These are phyloP conservation scores for Asbolus verrucosus DNA, from an alignment of 1,140 invertebrate genomes.

Conservation along the genomic window DNA sequence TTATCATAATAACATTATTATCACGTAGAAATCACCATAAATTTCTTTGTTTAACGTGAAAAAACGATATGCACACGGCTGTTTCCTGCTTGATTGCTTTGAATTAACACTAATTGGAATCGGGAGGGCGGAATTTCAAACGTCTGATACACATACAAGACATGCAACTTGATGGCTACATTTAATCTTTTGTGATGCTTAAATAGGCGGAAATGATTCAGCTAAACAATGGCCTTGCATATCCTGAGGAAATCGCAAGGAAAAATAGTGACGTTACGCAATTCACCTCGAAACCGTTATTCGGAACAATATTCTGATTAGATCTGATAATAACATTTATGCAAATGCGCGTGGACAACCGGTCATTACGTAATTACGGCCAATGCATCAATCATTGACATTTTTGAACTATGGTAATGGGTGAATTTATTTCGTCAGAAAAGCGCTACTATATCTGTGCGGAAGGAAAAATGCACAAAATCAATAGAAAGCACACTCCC, in stretches of 20 bases:
- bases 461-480: too few relatives aligned
- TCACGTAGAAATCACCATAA: too few relatives aligned
- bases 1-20: too few relatives aligned
- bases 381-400: too few relatives aligned
- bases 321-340: conserved; percentile 9
- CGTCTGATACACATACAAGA: too few relatives aligned
- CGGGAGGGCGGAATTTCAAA: too few relatives aligned
- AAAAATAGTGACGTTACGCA: conserved; percentile 14
- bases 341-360: background rate
- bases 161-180: background rate
- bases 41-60: conserved; percentile 6
- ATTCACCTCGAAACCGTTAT: conserved; percentile 3
- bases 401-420: too few relatives aligned
- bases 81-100: conserved; percentile 4
- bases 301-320: background rate
- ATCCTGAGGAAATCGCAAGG: conserved; percentile 33
- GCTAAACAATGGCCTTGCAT: conserved; percentile 29
- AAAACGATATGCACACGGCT: conserved; percentile 7
- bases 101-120: conserved; percentile 2
- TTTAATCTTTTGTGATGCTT: background rate
- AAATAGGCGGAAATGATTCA: conserved; percentile 24
- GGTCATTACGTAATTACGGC: background rate
- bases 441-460: too few relatives aligned
- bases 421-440: too few relatives aligned
- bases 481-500: too few relatives aligned